These are phyloP conservation scores for Cinclus cinclus DNA, from an alignment of 2,113 vertebrate species.

Conservation along the genomic window DNA sequence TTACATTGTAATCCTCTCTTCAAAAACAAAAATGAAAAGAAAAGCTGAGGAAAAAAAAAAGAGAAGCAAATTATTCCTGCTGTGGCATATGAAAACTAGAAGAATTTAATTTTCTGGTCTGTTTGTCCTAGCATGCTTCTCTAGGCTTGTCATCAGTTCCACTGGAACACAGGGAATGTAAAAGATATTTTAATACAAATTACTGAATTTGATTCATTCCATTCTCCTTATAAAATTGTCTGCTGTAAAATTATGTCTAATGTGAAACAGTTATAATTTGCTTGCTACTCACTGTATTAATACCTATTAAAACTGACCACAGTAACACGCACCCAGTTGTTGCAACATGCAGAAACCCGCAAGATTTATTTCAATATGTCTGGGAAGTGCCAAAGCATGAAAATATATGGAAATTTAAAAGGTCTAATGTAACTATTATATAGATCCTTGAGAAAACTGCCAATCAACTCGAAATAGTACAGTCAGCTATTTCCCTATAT, in stretches of 20 bases:
- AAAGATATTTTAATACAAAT: slow-evolving; percentile 68
- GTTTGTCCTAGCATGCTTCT: slow-evolving; percentile 61
- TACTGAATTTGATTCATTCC: slow-evolving; percentile 52
- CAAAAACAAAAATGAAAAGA: slow-evolving; percentile 18
- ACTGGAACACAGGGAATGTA: slow-evolving; percentile 54
- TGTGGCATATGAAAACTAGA: slow-evolving; percentile 32
- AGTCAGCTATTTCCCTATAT: not conserved
- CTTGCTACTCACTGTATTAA: slow-evolving; percentile 49
- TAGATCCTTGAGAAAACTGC: not conserved
- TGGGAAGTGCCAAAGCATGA: not conserved
- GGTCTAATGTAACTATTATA: not conserved
- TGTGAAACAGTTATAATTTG: slow-evolving; percentile 61
- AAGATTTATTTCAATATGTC: slow-evolving; percentile 28
- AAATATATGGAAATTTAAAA: not conserved
- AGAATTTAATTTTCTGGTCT: slow-evolving; percentile 69
- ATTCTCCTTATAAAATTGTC: slow-evolving; percentile 66
- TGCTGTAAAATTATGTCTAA: slow-evolving; percentile 56
- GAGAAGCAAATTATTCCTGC: not conserved
- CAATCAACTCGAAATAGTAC: not conserved
- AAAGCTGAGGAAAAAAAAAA: not conserved
- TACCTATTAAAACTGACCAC: slow-evolving; percentile 53
- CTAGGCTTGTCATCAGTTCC: slow-evolving; percentile 56
- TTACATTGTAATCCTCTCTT: not conserved
- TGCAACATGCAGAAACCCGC: slow-evolving; percentile 21
- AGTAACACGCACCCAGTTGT: not conserved